Base-by-base conservation (phyloP, 2,888 invertebrate species). In the Philonicus albiceps region DNA sequence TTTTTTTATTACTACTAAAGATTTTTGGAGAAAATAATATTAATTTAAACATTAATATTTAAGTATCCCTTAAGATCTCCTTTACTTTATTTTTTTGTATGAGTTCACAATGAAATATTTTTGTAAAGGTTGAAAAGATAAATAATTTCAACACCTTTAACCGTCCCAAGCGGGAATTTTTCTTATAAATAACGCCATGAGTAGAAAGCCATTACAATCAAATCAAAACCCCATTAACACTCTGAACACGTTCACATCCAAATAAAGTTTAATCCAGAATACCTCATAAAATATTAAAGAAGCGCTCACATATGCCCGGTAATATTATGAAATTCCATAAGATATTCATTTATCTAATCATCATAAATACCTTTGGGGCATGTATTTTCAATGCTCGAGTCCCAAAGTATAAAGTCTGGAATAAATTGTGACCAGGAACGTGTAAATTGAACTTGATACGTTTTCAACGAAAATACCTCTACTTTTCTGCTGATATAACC, bases 271-370 rank as follows among this genome's bases (percentile, higher is more conserved):
- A 34, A 55, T 55, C 55, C 81, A 27, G 27, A 78, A 76, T 13
- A 49, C 64, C 37, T 37, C 31, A 83, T 83, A 64, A 83, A 37
- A 64, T 83, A 83, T 83, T 83, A 34, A 83, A 64, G 37, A 1
- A 55, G 19, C 64, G 37, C 55, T 55, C 81, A 64, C 55, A 64
- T 81, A 81, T 81, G 49, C 81, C 64, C 13, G 27, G 30, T 30
- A 55, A 53, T 34, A 55, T 81, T 81, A 81, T 81, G 55, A 64
- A 81, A 81, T 55, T 55, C 64, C 55, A 81, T 81, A 55, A 81
- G 16, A 55, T 81, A 81, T 64, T 81, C 81, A 81, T 81, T 81
- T 81, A 81, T 55, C 81, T 81, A 81, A 81, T 83, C 81, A 83
- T 83, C 81, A 64, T 64, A 83, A 83, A 83, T 83, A 83, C 81